Evolutionary conservation across 2,888 invertebrate species (phyloP), one percentile per base, ranked within the genome.

Genomic region (Eupithecia pulchellata): DNA sequence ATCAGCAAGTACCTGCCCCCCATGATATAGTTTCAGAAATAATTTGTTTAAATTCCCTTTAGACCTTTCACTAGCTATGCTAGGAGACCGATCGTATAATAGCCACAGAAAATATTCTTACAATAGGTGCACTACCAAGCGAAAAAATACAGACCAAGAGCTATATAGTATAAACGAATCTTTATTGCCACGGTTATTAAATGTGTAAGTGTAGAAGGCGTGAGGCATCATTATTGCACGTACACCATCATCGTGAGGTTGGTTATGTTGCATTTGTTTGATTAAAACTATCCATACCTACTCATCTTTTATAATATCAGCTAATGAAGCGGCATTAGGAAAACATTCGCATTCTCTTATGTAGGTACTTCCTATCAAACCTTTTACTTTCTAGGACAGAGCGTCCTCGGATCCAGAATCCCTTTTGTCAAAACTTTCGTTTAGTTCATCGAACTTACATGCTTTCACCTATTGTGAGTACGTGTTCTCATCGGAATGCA

Each of bases 391-490:
- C 89, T 47, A 86, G 81, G 77, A 71, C 79, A 78, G 78, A 76
- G 79, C 72, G 80, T 72, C 75, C 74, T 77, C 79, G 27, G 32
- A 81, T 88, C 89, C 89, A 83, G 85, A 84, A 84, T 57, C 83
- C 87, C 87, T 84, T 86, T 84, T 85, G 83, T 85, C 84, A 86
- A 87, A 87, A 90, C 92, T 93, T 92, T 93, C 91, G 84, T 91
- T 91, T 93, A 79, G 93, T 93, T 93, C 93, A 91, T 92, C 91
- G 93, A 94, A 93, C 93, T 90, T 85, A 91, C 92, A 92, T 85
- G 93, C 93, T 93, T 93, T 94, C 93, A 90, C 93, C 91, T 86
- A 90, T 89, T 92, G 90, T 92, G 79, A 84, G 86, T 82, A 89
- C 85, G 84, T 85, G 84, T 83, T 90, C 89, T 89, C 91, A 81